Conservation (phyloP, 2,797 vertebrate genomes). For the Mallotus villosus region DNA sequence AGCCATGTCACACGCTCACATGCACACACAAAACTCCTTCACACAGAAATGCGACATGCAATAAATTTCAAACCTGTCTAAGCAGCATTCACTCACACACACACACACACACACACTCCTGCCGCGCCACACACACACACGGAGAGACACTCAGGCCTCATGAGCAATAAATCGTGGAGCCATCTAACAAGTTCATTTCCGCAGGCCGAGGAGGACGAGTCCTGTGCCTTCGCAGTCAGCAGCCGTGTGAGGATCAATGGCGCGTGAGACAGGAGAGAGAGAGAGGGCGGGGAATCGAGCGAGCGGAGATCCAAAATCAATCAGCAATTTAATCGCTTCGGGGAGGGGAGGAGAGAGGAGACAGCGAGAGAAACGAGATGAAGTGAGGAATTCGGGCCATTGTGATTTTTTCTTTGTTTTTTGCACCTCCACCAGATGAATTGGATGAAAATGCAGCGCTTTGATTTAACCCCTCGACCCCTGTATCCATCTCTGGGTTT, state of each 20-base stretch:
- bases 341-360: too few species aligned
- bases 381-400: constrained; percentile 63
- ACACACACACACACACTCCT: constrained; percentile 33
- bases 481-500: constrained; percentile 53
- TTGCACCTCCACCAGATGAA: neutral
- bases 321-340: constrained; percentile 81
- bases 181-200: constrained; percentile 83
- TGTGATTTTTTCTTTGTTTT: constrained; percentile 46
- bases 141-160: constrained; percentile 67
- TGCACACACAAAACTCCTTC: constrained; percentile 34
- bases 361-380: constrained; percentile 14
- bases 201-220: constrained; percentile 73
- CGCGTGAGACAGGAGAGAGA: constrained; percentile 71
- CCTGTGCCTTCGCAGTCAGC: constrained; percentile 79
- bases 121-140: constrained; percentile 54
- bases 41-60: constrained; percentile 67
- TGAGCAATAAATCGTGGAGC: constrained; percentile 78
- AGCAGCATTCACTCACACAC: constrained; percentile 40
- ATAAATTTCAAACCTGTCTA: constrained; percentile 63
- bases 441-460: constrained; percentile 62
- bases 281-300: constrained; percentile 72
- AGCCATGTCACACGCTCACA: constrained; percentile 14
- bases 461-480: constrained; percentile 67
- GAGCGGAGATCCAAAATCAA: constrained; percentile 81
- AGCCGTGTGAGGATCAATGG: constrained; percentile 81